Base-by-base conservation (phyloP, 1,140 invertebrate species). In the Scaptomyza pallida region DNA sequence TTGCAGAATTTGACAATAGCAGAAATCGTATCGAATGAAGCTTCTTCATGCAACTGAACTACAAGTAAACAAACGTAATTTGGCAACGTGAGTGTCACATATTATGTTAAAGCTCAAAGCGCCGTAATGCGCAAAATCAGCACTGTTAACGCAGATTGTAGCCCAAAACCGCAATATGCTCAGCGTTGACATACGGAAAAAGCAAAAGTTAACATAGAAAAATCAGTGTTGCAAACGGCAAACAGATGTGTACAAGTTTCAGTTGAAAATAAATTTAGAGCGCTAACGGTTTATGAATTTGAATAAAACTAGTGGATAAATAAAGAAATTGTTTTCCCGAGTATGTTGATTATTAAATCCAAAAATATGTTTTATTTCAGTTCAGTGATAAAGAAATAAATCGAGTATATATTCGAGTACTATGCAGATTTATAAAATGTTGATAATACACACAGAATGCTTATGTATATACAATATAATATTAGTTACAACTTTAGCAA, bases 21-120 rank as follows among this genome's bases (percentile, higher is more conserved):
- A 41, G 33, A n/a, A 63, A 56, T 56, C 60, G 67, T 56, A 40
- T 26, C 60, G 52, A 56, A 35, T 64, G 67, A 50, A 64, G 60
- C 67, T 64, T 41, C 44, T 64, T 35, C 26, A 55, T 44, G 23
- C 37, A 64, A 70, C 67, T 70, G 67, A 63, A 35, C 33, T 30
- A 23, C 67, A 55, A 70, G 67, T 64, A 70, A 70, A 64, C 67
- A 64, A 70, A 70, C 51, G 65, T 54, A 55, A 21, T 69, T 54
- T 61, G 40, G 33, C 17, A 33, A 43, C 35, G 35, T 56, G 17
- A 50, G 9, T 2, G 9, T 43, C 17, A 51, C 47, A 19, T 8
- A 9, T 41, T 2, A 44, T 40, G 50, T 61, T 23, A 47, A 6
- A 9, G 13, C 5, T 60, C 15, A 60, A 45, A 59, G 54, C 19